Conservation (phyloP, 2,888 invertebrate species). For the Electrophaes corylata region DNA sequence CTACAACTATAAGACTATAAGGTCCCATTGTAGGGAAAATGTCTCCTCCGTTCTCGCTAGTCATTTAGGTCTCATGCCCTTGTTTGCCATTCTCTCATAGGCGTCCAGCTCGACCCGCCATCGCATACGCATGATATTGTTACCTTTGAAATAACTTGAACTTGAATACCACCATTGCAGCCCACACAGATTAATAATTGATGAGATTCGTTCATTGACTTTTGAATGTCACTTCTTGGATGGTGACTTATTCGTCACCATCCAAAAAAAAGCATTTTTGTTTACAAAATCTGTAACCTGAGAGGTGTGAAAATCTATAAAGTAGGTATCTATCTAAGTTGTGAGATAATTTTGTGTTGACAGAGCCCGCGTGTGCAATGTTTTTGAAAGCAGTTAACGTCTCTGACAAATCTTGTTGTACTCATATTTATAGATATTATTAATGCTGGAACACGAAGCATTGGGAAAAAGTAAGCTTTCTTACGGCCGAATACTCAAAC, state of each 20-base stretch:
- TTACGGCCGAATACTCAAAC: too few species aligned
- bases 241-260: neutral
- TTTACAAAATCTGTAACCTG: constrained; percentile 2
- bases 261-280: neutral
- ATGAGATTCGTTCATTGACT: constrained; percentile 7
- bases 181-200: neutral
- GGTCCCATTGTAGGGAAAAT: too few species aligned
- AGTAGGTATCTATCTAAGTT: constrained; percentile 2
- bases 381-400: constrained; percentile 50
- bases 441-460: neutral
- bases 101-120: neutral
- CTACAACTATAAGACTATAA: too few species aligned
- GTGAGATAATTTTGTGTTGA: constrained; percentile 37
- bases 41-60: too few species aligned
- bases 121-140: neutral
- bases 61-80: neutral
- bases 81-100: neutral
- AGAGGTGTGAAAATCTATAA: constrained; percentile 13
- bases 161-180: constrained; percentile 2
- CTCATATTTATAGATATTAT: constrained; percentile 16
- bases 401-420: constrained; percentile 27
- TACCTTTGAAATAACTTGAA: neutral
- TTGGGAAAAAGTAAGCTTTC: neutral
- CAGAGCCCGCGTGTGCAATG: constrained; percentile 38
- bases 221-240: neutral